Evolutionary conservation across 1,140 invertebrate species (phyloP), one percentile per base, ranked within the genome.

Genomic region (Ceratina calcarata): DNA sequence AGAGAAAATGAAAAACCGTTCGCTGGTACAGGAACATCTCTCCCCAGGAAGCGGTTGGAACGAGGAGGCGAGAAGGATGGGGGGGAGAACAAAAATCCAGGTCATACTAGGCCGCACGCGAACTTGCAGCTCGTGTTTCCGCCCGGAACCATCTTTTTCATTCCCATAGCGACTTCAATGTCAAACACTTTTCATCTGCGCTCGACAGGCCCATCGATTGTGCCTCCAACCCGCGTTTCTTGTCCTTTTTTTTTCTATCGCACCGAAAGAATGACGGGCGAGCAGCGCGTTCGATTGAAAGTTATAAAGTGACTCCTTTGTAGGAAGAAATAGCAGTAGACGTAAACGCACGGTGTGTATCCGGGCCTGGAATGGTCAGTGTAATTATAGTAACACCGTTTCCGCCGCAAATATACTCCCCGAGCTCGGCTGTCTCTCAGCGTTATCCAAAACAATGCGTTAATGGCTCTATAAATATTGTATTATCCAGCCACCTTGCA

Each of bases 121-220:
- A 64, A 78, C 58, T 78, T 67, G 37, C 37, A 24, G 81, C 57
- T 65, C n/a, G 53, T 53, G 53, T 73, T 65, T 66, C 85, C 78
- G 84, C 81, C 70, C 78, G 70, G 79, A 70, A 80, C 67, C 78
- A 76, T 86, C 86, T 85, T 84, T 87, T 86, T 78, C 83, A 66
- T 83, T 65, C 37, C 65, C 53, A 58, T 62, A 68, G 75, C 81
- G 65, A 79, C 70, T 84, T 70, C 32, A 51, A 83, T 72, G 79
- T 84, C 82, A 84, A 84, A 84, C 83, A 72, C 64, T 84, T 84
- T 74, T 75, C 83, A 71, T 84, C 77, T 75, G 61, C 20, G 60
- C 68, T 51, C 80, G 77, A 84, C 83, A 84, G 70, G 70, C 61
- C 58, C 71, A 76, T 80, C 74, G 82, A 84, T 84, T 83, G 57